These are phyloP conservation scores for Corythornis cristatus DNA, from an alignment of 2,113 vertebrate genomes.

Conservation along the genomic window DNA sequence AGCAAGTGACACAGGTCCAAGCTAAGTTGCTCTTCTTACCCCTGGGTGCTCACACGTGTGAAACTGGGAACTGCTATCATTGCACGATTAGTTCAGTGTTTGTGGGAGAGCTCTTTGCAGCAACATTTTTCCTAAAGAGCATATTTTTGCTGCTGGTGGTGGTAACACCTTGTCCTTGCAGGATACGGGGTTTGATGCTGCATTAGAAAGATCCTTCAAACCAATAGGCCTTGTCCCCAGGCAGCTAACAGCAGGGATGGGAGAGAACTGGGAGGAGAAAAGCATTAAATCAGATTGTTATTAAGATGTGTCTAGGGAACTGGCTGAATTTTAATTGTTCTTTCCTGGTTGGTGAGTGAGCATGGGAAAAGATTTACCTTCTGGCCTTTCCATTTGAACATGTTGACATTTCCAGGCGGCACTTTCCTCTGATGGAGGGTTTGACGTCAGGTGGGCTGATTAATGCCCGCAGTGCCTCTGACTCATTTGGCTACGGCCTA, in stretches of 20 bases:
- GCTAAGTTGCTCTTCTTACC: background rate
- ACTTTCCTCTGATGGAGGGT: slow-evolving; percentile 60
- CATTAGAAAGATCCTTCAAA: background rate
- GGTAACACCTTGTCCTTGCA: background rate
- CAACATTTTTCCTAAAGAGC: background rate
- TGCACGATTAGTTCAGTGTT: background rate
- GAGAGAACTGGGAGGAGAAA: background rate
- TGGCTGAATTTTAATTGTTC: slow-evolving; percentile 38
- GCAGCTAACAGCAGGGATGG: background rate
- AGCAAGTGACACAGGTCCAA: background rate
- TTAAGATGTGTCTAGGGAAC: background rate
- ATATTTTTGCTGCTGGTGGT: background rate
- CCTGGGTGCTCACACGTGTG: background rate
- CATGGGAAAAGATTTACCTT: slow-evolving; percentile 38
- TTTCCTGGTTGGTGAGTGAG: slow-evolving; percentile 20
- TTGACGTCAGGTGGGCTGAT: slow-evolving; percentile 59
- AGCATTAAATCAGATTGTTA: background rate
- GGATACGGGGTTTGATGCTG: background rate
- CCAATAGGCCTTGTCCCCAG: background rate
- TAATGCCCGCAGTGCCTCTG: slow-evolving; percentile 21
- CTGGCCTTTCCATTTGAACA: slow-evolving; percentile 45
- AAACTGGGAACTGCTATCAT: background rate
- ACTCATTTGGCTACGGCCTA: slow-evolving; percentile 38
- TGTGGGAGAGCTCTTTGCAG: background rate
- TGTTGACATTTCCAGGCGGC: slow-evolving; percentile 66